These are phyloP conservation scores for Seriola aureovittata DNA, from an alignment of 2,113 vertebrate species.

Conservation along the genomic window DNA sequence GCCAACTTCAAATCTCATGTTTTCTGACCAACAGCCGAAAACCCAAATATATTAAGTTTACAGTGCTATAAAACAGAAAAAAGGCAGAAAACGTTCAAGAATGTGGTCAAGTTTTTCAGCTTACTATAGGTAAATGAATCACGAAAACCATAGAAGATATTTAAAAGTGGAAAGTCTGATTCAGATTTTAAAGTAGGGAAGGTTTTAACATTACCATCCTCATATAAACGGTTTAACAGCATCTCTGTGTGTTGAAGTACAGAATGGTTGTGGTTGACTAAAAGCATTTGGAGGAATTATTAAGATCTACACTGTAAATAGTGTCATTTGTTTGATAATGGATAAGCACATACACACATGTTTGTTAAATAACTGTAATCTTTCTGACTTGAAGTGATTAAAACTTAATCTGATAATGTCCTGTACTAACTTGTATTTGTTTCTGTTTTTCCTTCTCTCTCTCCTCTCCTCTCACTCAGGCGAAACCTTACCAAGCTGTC, in stretches of 20 bases:
- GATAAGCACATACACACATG: background rate
- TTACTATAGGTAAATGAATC: too few species aligned
- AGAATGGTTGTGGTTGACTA: background rate
- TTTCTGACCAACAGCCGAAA: too few species aligned
- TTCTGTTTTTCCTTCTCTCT: background rate
- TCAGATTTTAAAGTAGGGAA: too few species aligned
- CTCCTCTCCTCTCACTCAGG: conserved; percentile 75
- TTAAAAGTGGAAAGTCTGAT: too few species aligned
- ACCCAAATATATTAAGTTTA: too few species aligned
- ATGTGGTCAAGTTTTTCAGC: too few species aligned
- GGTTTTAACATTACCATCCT: too few species aligned
- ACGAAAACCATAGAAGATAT: too few species aligned
- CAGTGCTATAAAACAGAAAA: too few species aligned
- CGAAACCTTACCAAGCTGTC: conserved; percentile 97
- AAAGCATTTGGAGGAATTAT: background rate
- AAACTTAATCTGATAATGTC: background rate
- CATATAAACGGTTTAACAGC: too few species aligned
- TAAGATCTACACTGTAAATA: background rate
- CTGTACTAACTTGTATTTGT: background rate
- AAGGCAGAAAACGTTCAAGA: too few species aligned
- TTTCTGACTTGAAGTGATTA: background rate
- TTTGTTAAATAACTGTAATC: background rate
- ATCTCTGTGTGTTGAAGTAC: background rate
- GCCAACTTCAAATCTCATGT: too few species aligned
- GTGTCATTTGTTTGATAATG: background rate